Base-by-base conservation (phyloP, 2,797 vertebrate species). In the Pelochelys cantorii region DNA sequence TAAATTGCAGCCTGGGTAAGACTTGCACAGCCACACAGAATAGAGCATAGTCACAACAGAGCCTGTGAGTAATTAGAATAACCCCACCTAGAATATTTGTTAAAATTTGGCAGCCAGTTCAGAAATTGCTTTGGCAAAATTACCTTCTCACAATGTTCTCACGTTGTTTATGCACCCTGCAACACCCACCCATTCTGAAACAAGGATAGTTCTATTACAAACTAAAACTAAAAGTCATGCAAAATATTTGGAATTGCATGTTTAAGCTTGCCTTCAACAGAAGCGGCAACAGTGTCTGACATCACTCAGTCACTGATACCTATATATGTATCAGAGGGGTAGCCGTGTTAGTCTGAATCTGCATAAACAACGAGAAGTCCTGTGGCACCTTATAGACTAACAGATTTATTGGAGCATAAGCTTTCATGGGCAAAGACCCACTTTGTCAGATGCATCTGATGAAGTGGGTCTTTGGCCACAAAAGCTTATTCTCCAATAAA, bases 241-340 rank as follows among this genome's bases (percentile, higher is more conserved):
- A 52, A 37, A 53, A 77, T 52, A 27, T 12, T 52, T 80, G 7
- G 79, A 95, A 77, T 34, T 11, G 3, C 29, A 31, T 25, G 87
- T 4, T 92, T 65, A 93, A 83, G 55, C 86, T 86, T 79, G 79
- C 11, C 5, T 60, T 42, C 11, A 25, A 79, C 79, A 90, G 86
- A 78, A 87, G 17, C 82, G 81, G 87, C 83, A 84, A 87, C 13
- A 74, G 23, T 7, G 0, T 75, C 48, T 65, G 7, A 55, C 48
- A 56, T 82, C 79, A 25, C 2, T 68, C 53, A 56, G 52, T 83
- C 31, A 89, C 34, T 84, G 2, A 29, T 4, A 1, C 17, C 42
- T 75, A 84, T 48, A 48, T 48, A 5, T 48, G 7, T 48, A 48
- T 48, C 42, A 48, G 42, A 48, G 42, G 42, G 42, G 42, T 48